Evolutionary conservation across 2,888 invertebrate genomes (phyloP), one percentile per base, ranked within the genome.

Genomic region (Junonia oenone): DNA sequence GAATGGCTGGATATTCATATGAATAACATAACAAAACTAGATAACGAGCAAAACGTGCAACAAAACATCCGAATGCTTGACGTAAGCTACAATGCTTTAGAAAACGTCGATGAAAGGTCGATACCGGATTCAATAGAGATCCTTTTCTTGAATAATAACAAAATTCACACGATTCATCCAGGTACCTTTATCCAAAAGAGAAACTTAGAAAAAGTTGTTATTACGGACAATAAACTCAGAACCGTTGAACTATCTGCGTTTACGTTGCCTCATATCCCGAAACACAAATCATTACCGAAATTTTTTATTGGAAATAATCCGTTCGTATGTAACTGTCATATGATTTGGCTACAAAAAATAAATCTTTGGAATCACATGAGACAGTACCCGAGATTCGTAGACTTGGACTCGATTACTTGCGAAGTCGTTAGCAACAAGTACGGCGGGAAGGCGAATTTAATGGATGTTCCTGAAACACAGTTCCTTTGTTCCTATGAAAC

Each of bases 271-370:
- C 91, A 92, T 63, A 92, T 94, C 56, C 91, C 92, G 27, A 92
- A 92, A 70, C 92, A 93, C 69, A 92, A 89, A 77, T 92, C 93
- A 70, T 81, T 95, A 71, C 95, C 96, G 45, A 93, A 94, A 76
- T 95, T 96, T 81, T 95, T 93, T 75, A 93, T 96, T 70, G 95
- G 94, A 47, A 93, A 93, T 70, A 97, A 97, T 92, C 96, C 96
- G 49, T 94, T 96, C 79, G 91, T 94, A 63, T 97, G 97, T 82
- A 95, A 96, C 83, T 97, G 97, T 87, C 93, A 93, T 61, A 95
- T 96, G 95, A 96, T 96, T 81, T 97, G 96, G 96, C 78, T 96
- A 62, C 93, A 95, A 70, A 91, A 94, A 69, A 93, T 96, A 69
- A 95, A 95, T 83, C 93, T 94, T 70, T 91, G 95, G 82, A 93